Evolutionary conservation across 1,140 invertebrate species (phyloP).

Genomic region (Eupeodes corollae): DNA sequence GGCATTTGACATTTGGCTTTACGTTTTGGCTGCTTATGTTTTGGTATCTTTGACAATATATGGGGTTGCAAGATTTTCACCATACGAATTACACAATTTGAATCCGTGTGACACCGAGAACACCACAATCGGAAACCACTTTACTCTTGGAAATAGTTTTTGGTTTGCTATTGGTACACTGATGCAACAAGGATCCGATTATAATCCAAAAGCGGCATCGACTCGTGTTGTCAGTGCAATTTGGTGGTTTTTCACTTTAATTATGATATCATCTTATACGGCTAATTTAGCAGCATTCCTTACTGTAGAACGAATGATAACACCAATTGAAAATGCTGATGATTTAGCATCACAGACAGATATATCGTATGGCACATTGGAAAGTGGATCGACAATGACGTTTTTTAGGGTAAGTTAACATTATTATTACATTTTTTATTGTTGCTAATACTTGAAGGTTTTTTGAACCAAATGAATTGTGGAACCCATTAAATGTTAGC

Average conservation of each 20-base stretch:
- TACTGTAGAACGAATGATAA: constrained; percentile 92
- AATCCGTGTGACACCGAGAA: constrained; percentile 75
- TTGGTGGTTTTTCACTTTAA: constrained; percentile 99
- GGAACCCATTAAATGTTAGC: too few relatives aligned
- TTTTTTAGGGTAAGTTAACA: constrained; percentile 69
- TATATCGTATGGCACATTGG: constrained; percentile 87
- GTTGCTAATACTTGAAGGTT: too few relatives aligned
- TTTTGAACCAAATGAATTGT: too few relatives aligned
- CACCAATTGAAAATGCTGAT: constrained; percentile 91
- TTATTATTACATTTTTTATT: too few relatives aligned
- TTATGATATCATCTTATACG: constrained; percentile 96
- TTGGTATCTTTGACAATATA: constrained; percentile 83
- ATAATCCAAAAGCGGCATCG: constrained; percentile 63
- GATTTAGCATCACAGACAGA: constrained; percentile 89
- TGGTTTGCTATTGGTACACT: constrained; percentile 78
- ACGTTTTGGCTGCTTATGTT: constrained; percentile 82
- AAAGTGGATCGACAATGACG: constrained; percentile 90
- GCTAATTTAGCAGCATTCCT: constrained; percentile 94
- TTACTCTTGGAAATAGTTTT: constrained; percentile 70
- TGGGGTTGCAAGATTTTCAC: constrained; percentile 86
- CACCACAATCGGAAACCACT: constrained; percentile 80
- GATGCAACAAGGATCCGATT: constrained; percentile 51
- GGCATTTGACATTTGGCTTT: constrained; percentile 89
- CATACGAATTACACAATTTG: constrained; percentile 82
- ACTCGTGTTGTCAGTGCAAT: constrained; percentile 89